A percentile compares a stretch with the other conserved stretches of the same genome.
Evolutionary conservation across 64 coral and sea anemone species (phyloP).

Genomic region (Astreopora myriophthalma): DNA sequence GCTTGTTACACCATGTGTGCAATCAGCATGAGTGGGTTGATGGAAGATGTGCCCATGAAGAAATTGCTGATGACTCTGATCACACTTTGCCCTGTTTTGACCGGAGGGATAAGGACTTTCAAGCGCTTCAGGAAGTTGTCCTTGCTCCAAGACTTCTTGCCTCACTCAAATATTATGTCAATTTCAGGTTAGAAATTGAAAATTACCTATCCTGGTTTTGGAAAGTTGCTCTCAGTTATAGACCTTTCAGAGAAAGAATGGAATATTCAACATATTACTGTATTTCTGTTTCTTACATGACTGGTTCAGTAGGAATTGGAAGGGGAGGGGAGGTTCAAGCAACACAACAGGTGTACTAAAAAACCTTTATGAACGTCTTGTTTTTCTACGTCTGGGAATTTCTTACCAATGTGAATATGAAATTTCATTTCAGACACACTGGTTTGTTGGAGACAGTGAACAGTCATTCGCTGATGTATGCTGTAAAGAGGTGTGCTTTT

Average conservation of each 20-base stretch:
- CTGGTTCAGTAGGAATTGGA: too few species aligned
- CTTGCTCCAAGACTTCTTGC: constrained; percentile 35
- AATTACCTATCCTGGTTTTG: not conserved
- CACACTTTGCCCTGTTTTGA: constrained; percentile 55
- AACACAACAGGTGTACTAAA: too few species aligned
- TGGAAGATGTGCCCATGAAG: not conserved
- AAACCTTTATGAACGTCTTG: too few species aligned
- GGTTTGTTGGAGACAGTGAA: constrained; percentile 25
- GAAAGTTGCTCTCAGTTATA: not conserved
- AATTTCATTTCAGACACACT: constrained; percentile 62
- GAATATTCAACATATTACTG: not conserved
- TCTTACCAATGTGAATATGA: too few species aligned
- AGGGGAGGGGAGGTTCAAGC: too few species aligned
- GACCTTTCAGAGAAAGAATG: not conserved
- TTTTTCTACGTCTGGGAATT: too few species aligned
- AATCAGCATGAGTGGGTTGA: constrained; percentile 31
- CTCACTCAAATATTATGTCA: constrained; percentile 58
- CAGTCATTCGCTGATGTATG: constrained; percentile 66
- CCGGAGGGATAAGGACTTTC: constrained; percentile 54
- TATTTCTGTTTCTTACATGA: too few species aligned
- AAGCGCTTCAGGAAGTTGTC: constrained; percentile 49
- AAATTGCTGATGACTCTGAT: not conserved
- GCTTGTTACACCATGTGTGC: constrained; percentile 3
- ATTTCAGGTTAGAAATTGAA: constrained; percentile 46
- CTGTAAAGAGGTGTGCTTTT: constrained; percentile 60